Conservation (phyloP, 30 jellyfish, hydroid and myxozoan species). For the Hydractinia echinata region DNA sequence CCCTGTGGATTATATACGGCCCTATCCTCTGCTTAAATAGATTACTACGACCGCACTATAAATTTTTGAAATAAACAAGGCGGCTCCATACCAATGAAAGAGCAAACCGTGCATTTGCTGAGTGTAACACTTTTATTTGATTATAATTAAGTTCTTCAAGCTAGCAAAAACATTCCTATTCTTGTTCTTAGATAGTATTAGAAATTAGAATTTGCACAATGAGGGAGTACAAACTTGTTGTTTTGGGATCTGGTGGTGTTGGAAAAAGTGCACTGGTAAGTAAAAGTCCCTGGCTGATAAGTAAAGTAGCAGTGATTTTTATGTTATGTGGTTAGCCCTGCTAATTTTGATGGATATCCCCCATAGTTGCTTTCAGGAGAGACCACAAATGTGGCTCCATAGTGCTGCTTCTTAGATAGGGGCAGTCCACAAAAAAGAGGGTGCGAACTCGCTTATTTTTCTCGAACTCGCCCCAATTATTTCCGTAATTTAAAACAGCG, state of each 20-base stretch:
- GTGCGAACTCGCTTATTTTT: too few species aligned
- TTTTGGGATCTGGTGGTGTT: conserved; percentile 99
- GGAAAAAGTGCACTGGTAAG: conserved; percentile 98
- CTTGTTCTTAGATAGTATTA: not conserved
- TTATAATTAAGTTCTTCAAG: not conserved
- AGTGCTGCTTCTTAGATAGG: not conserved
- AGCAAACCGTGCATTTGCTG: not conserved
- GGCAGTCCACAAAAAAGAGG: too few species aligned
- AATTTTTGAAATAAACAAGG: conserved; percentile 25
- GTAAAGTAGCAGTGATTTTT: too few species aligned
- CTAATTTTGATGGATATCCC: not conserved
- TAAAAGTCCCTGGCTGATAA: too few species aligned
- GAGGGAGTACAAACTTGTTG: conserved; percentile 96
- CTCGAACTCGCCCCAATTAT: too few species aligned
- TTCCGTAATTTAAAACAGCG: too few species aligned
- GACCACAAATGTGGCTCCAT: too few species aligned
- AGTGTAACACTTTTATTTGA: not conserved
- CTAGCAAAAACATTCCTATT: not conserved
- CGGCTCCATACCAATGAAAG: conserved; percentile 21
- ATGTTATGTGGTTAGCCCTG: not conserved
- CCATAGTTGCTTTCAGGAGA: not conserved
- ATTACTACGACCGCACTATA: conserved; percentile 18
- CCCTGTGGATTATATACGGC: too few species aligned
- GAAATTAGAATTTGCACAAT: conserved; percentile 7
- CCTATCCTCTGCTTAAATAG: not conserved